Base-by-base conservation (phyloP, 2,888 invertebrate species). In the Apotomis turbidana region DNA sequence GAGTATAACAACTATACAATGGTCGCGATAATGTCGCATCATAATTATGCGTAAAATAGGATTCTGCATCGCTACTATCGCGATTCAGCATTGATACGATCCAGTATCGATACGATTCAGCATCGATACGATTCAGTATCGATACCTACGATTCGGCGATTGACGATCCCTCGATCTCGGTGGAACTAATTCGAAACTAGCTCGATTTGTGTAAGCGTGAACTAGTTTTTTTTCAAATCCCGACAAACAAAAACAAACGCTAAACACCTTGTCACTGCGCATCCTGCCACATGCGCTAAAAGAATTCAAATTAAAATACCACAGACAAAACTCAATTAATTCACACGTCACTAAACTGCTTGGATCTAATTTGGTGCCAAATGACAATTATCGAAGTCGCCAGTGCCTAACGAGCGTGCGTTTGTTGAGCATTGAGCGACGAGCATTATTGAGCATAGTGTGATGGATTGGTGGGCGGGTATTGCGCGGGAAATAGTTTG, bases 301-400 rank as follows among this genome's bases (percentile, higher is more conserved):
- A 79, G 81, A 82, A 83, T 83, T 80, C 77, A 79, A 83, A 84
- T 85, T 82, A 82, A 81, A 79, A 84, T 84, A 78, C 80, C 77
- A 52, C 58, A 70, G 62, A 60, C 71, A 74, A 72, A 62, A 68
- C 15, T 54, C 74, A 68, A 75, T 75, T 69, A 76, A 71, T 74
- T 79, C 80, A 74, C 75, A 79, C 80, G 84, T 84, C 85, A 79
- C 41, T 44, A 76, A 71, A 75, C 76, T 70, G 78, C 76, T 82
- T 82, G 79, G 79, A 83, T 83, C 86, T 89, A 87, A 89, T 88
- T 87, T 83, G 78, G 86, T 82, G 83, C 84, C 83, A 84, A 84
- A 87, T 90, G 84, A 88, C 89, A 91, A 91, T 92, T 92, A 92
- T 88, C 88, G 73, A 82, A 90, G 84, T 87, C 88, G 86, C 88